phyloP scores from a whole-genome alignment of 2,888 invertebrate genomes.

The Drosophila conformis region DNA sequence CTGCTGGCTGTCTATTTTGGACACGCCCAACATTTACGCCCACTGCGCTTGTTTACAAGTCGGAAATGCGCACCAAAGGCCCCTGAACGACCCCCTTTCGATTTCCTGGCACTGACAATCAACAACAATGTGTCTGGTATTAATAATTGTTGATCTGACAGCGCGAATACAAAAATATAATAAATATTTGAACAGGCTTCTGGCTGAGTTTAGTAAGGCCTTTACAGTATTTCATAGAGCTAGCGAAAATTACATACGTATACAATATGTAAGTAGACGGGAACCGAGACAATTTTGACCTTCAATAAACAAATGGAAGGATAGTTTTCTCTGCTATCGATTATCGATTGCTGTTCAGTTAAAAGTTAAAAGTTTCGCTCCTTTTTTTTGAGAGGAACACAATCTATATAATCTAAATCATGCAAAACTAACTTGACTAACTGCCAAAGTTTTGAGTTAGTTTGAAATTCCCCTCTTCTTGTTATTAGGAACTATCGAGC shows the following conservation, averaged over 20 bases:
- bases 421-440: background rate
- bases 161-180: constrained; percentile 44
- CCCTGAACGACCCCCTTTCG: constrained; percentile 41
- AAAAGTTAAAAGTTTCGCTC: background rate
- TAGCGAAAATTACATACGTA: constrained; percentile 17
- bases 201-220: constrained; percentile 39
- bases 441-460: background rate
- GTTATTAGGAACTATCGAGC: background rate
- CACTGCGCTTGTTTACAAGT: constrained; percentile 54
- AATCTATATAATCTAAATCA: background rate
- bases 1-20: constrained; percentile 51
- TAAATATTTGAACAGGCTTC: constrained; percentile 49
- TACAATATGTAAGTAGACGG: background rate
- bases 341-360: background rate
- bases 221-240: constrained; percentile 37
- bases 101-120: constrained; percentile 47
- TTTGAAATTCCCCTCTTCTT: background rate
- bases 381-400: background rate
- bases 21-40: constrained; percentile 38
- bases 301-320: background rate
- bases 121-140: constrained; percentile 26
- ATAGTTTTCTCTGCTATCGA: background rate
- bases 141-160: constrained; percentile 51
- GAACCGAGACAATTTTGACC: constrained; percentile 7
- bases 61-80: constrained; percentile 46